Conservation (phyloP, 2,888 invertebrate genomes). For the Blomia tropicalis region DNA sequence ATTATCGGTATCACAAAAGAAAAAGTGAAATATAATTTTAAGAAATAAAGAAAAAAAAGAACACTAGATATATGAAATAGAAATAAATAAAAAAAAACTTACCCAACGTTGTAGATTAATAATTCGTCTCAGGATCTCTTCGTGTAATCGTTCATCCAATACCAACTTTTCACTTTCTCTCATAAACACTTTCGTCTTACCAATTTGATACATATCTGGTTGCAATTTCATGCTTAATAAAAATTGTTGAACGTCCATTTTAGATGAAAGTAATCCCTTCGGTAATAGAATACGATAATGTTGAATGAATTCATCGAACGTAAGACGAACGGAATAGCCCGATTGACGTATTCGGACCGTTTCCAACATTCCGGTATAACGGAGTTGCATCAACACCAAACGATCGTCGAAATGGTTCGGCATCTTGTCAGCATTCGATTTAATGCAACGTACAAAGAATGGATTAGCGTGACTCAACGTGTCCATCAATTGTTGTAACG, state of each 20-base stretch:
- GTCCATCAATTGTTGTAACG: constrained; percentile 76
- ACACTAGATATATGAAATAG: too few species aligned
- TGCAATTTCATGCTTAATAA: constrained; percentile 65
- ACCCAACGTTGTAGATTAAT: constrained; percentile 73
- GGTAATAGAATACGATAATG: constrained; percentile 75
- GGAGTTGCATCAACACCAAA: constrained; percentile 69
- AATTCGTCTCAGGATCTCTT: constrained; percentile 81
- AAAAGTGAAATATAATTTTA: too few species aligned
- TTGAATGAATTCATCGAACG: constrained; percentile 85
- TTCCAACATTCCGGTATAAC: constrained; percentile 92
- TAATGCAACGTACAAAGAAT: constrained; percentile 77
- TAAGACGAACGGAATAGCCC: constrained; percentile 80
- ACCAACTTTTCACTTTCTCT: constrained; percentile 83
- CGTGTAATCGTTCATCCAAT: constrained; percentile 74
- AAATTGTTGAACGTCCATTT: constrained; percentile 68
- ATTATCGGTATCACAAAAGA: too few species aligned
- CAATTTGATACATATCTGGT: constrained; percentile 74
- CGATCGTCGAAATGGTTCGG: constrained; percentile 84
- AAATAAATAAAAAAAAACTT: too few species aligned
- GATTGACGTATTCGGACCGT: constrained; percentile 85
- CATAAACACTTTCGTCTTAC: constrained; percentile 71
- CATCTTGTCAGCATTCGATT: constrained; percentile 81
- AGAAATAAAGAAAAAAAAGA: too few species aligned
- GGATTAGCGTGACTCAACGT: constrained; percentile 76
- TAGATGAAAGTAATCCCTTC: constrained; percentile 63